phyloP scores from a whole-genome alignment of 2,113 vertebrate genomes.

The Tor tambroides region DNA sequence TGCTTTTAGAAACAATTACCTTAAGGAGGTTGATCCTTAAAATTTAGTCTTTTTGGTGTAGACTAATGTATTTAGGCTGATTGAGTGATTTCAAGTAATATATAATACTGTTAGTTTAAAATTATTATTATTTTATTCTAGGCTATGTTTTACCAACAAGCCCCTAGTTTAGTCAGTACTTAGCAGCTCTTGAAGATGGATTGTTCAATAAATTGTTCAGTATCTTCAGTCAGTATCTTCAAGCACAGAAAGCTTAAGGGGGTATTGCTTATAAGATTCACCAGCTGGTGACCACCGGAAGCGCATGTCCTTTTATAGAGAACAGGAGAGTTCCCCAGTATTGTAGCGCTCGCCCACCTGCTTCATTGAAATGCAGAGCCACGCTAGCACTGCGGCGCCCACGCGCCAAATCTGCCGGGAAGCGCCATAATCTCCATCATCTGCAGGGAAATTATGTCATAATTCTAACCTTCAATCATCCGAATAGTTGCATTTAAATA shows the following conservation, averaged over 20 bases:
- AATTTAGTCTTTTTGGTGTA: neutral
- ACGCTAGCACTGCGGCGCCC: slow-evolving; percentile 42
- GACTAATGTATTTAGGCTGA: neutral
- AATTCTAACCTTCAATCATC: neutral
- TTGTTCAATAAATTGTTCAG: neutral
- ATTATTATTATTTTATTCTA: neutral
- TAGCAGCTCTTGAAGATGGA: neutral
- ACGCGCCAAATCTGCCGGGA: slow-evolving; percentile 33
- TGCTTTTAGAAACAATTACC: neutral
- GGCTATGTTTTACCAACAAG: neutral
- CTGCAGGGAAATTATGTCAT: slow-evolving; percentile 51
- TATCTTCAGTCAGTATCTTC: neutral
- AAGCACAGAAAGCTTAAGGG: neutral
- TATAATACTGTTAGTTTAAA: neutral
- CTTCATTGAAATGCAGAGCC: slow-evolving; percentile 56
- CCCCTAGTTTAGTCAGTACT: neutral
- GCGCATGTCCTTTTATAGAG: slow-evolving; percentile 56
- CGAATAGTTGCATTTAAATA: neutral
- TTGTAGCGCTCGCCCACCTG: slow-evolving; percentile 48
- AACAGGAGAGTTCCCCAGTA: slow-evolving; percentile 43
- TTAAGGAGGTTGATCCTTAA: neutral
- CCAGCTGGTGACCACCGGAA: slow-evolving; percentile 57
- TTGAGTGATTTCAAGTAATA: neutral
- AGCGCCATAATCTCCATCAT: slow-evolving; percentile 54
- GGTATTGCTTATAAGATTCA: neutral